phyloP scores from a whole-genome alignment of 1,140 invertebrate genomes.

The Drosophila orena region DNA sequence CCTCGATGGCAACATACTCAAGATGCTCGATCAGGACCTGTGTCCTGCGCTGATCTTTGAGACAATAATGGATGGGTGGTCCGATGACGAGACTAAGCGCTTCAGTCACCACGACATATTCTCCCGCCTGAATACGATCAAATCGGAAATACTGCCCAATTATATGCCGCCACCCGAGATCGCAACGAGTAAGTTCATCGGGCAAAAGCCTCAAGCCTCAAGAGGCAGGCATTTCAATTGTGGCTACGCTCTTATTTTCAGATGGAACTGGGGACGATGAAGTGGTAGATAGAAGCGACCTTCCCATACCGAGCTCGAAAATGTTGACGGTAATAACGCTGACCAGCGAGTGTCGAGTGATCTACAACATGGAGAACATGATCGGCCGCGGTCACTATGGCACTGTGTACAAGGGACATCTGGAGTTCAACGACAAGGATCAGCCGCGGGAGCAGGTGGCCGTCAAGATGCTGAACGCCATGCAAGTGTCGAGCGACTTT shows the following conservation, averaged over 20 bases:
- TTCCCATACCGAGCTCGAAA: constrained; percentile 15
- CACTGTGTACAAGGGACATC: constrained; percentile 61
- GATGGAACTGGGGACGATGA: constrained; percentile 21
- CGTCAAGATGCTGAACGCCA: constrained; percentile 89
- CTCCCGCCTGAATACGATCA: constrained; percentile 58
- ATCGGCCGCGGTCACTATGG: constrained; percentile 79
- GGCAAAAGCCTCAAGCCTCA: no score
- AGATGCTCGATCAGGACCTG: constrained; percentile 87
- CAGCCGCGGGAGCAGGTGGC: constrained; percentile 87
- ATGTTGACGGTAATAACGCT: constrained; percentile 56
- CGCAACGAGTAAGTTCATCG: constrained; percentile 25
- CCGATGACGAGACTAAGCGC: constrained; percentile 88
- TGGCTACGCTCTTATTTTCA: neutral
- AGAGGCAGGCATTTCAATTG: neutral
- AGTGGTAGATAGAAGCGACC: neutral
- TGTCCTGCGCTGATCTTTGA: constrained; percentile 94
- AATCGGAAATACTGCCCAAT: constrained; percentile 12
- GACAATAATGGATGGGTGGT: constrained; percentile 94
- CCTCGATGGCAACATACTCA: constrained; percentile 85
- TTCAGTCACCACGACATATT: constrained; percentile 89
- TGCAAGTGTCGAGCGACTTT: constrained; percentile 86
- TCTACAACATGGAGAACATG: constrained; percentile 58
- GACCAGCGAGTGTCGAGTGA: constrained; percentile 61
- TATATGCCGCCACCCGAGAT: constrained; percentile 38
- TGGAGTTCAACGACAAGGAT: constrained; percentile 52